Conservation (phyloP, 1,140 invertebrate species). For the Lysiphlebus fabarum region DNA sequence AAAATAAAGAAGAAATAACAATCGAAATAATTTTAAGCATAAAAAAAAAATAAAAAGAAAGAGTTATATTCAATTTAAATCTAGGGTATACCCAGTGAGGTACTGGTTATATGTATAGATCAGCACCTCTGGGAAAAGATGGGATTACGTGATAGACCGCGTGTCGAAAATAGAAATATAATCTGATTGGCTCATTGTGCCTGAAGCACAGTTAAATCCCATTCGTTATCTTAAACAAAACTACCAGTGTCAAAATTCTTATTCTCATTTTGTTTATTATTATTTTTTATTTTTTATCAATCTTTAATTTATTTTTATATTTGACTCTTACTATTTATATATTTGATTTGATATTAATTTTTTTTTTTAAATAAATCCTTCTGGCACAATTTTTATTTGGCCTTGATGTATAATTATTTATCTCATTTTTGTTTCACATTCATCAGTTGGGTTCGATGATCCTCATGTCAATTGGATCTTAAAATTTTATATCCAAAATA, state of each 20-base stretch:
- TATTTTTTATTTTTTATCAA: constrained; percentile 25
- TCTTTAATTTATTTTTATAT: constrained; percentile 21
- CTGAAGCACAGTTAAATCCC: constrained; percentile 39
- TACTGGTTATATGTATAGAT: too few relatives aligned
- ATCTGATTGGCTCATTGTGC: constrained; percentile 56
- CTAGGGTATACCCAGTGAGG: too few relatives aligned
- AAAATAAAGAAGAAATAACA: too few relatives aligned
- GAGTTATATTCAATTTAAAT: too few relatives aligned
- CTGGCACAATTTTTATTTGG: too few relatives aligned
- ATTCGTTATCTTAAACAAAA: constrained; percentile 11
- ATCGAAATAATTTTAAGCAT: too few relatives aligned
- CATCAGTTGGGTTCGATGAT: too few relatives aligned
- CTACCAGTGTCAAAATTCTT: neutral
- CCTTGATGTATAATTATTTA: too few relatives aligned
- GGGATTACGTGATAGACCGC: constrained; percentile 52
- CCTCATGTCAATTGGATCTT: too few relatives aligned
- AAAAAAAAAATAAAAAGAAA: too few relatives aligned
- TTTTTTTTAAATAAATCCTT: neutral
- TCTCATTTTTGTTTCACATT: too few relatives aligned
- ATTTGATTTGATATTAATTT: neutral
- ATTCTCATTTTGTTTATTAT: constrained; percentile 17
- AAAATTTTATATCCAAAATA: too few relatives aligned
- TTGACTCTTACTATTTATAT: constrained; percentile 26
- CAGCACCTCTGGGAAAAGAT: constrained; percentile 31
- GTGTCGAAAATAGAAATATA: constrained; percentile 58